phyloP scores from a whole-genome alignment of 1,140 invertebrate species.

The Eciton burchellii region DNA sequence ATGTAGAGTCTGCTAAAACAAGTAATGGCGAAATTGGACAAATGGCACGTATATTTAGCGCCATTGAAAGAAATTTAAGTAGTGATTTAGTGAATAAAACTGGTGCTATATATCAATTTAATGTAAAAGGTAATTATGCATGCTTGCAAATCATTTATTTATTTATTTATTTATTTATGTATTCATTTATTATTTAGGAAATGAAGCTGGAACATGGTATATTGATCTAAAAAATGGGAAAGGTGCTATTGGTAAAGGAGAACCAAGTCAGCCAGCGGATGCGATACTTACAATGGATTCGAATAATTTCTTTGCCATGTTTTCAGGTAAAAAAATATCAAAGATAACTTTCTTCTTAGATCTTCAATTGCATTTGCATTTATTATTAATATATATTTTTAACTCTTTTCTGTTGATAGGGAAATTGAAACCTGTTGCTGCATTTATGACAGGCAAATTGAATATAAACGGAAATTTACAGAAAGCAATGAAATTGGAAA shows the following conservation, averaged over 20 bases:
- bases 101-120: conserved; percentile 95
- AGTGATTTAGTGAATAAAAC: conserved; percentile 93
- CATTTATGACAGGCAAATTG: conserved; percentile 98
- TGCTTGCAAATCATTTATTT: too few relatives aligned
- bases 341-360: too few relatives aligned
- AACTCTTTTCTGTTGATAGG: conserved; percentile 84
- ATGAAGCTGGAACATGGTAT: conserved; percentile 93
- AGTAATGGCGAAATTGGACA: conserved; percentile 81
- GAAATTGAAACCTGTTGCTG: conserved; percentile 95
- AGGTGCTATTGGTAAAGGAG: conserved; percentile 92
- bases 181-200: conserved; percentile 85
- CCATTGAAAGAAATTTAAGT: conserved; percentile 89
- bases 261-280: conserved; percentile 90
- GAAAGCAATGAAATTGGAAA: conserved; percentile 98
- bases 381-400: conserved; percentile 23
- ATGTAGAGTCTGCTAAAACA: conserved; percentile 68
- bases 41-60: conserved; percentile 89
- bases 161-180: conserved; percentile 3
- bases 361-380: conserved; percentile 48
- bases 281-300: conserved; percentile 95
- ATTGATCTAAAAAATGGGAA: conserved; percentile 95
- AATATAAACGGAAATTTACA: conserved; percentile 97
- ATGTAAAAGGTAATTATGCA: conserved; percentile 90
- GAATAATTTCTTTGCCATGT: conserved; percentile 92
- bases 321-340: conserved; percentile 87